Percentiles rank a stretch among this genome's conserved stretches.
These are phyloP conservation scores for Lophotriccus pileatus DNA, from an alignment of 2,797 vertebrate genomes.

Conservation along the genomic window DNA sequence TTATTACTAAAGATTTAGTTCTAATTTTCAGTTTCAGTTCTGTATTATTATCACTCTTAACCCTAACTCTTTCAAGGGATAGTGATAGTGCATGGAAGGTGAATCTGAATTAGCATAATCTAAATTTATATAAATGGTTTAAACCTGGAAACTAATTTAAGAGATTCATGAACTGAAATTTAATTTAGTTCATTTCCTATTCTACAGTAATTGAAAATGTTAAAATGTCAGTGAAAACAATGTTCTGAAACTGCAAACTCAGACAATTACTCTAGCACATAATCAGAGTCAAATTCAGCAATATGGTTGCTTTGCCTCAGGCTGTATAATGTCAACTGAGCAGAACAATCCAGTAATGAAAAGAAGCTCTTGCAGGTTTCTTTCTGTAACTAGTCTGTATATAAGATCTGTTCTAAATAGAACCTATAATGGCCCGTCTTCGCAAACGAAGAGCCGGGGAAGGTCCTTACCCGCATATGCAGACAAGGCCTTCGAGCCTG, in stretches of 20 bases:
- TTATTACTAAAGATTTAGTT: neutral
- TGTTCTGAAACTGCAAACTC: neutral
- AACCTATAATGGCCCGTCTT: too few relatives aligned
- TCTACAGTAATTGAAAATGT: neutral
- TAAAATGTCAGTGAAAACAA: neutral
- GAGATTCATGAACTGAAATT: neutral
- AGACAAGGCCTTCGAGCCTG: too few relatives aligned
- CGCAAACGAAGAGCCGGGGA: too few relatives aligned
- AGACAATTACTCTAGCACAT: neutral
- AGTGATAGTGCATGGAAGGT: neutral
- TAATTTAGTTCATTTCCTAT: neutral
- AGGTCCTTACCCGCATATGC: too few relatives aligned
- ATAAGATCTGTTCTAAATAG: neutral
- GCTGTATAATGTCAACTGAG: neutral
- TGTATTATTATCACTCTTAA: neutral
- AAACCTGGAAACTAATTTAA: neutral
- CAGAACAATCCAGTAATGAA: conserved; percentile 3
- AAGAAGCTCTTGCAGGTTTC: neutral
- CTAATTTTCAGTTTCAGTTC: neutral
- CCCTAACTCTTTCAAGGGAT: neutral
- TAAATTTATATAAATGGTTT: neutral
- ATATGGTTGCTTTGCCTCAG: neutral
- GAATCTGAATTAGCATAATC: neutral
- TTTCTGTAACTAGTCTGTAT: neutral
- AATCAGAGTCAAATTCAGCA: neutral